Conservation (phyloP, 2,113 vertebrate species). For the Tenrec ecaudatus region DNA sequence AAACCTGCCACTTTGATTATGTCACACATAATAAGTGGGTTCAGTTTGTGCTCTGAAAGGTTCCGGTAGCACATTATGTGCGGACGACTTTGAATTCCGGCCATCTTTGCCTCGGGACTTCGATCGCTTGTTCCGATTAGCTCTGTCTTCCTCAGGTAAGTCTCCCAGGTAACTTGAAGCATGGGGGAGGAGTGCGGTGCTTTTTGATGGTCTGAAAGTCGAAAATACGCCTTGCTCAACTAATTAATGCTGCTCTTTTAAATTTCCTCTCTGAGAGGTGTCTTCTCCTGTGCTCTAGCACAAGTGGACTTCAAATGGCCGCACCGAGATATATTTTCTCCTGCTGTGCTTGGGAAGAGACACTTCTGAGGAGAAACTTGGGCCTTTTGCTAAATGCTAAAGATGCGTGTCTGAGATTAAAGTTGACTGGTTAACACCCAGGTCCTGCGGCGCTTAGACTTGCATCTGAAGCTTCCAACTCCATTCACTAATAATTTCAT, state of each 20-base stretch:
- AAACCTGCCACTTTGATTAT: slow-evolving; percentile 74
- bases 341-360: slow-evolving; percentile 41
- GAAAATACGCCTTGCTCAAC: slow-evolving; percentile 77
- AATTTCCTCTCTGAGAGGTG: slow-evolving; percentile 64
- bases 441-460: background rate
- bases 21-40: slow-evolving; percentile 69
- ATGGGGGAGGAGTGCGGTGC: slow-evolving; percentile 67
- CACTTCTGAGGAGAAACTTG: slow-evolving; percentile 49
- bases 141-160: slow-evolving; percentile 85
- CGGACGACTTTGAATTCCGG: slow-evolving; percentile 77
- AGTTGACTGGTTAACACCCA: background rate
- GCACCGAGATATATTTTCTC: slow-evolving; percentile 53
- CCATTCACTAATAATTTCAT: background rate
- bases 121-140: slow-evolving; percentile 82
- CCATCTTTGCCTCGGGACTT: slow-evolving; percentile 71
- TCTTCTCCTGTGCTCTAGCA: slow-evolving; percentile 65
- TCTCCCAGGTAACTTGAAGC: slow-evolving; percentile 83
- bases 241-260: slow-evolving; percentile 80
- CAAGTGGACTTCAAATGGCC: slow-evolving; percentile 46
- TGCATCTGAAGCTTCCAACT: background rate
- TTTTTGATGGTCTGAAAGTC: slow-evolving; percentile 79
- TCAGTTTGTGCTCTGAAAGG: slow-evolving; percentile 83
- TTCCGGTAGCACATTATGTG: slow-evolving; percentile 38
- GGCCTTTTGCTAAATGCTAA: background rate
- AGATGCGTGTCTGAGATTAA: background rate